A percentile compares a stretch with the other conserved stretches of the same genome.
Evolutionary conservation across 2,888 invertebrate genomes (phyloP).

Genomic region (Scrobipalpa costella): DNA sequence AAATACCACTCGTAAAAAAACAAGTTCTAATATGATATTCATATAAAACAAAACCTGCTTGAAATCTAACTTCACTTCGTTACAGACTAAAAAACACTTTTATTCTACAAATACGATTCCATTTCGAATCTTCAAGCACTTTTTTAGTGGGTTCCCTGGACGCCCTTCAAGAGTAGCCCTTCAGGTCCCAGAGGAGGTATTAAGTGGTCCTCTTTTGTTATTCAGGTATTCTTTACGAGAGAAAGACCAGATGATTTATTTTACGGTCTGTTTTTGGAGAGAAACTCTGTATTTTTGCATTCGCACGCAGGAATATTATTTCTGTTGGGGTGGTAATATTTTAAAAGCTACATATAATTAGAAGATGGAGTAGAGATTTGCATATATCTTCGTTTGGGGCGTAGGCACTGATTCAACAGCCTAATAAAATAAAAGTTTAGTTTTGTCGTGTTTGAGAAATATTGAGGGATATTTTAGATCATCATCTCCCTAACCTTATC

Average conservation of each 20-base stretch:
- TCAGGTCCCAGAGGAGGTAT: slow-evolving; percentile 9
- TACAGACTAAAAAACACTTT: slow-evolving; percentile 2
- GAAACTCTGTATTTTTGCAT: not conserved
- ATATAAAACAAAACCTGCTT: not conserved
- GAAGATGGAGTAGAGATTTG: too few relatives aligned
- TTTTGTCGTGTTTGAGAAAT: too few relatives aligned
- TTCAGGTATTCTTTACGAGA: slow-evolving; percentile 10
- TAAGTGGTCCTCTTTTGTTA: slow-evolving; percentile 15
- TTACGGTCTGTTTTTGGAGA: not conserved
- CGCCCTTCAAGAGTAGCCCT: slow-evolving; percentile 1
- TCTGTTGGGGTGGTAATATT: not conserved
- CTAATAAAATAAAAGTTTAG: too few relatives aligned
- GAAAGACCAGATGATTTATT: slow-evolving; percentile 11
- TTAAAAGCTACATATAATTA: not conserved
- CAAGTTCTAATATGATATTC: not conserved
- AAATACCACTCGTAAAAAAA: not conserved
- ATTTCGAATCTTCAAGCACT: slow-evolving; percentile 5
- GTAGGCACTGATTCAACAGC: too few relatives aligned
- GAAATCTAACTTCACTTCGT: not conserved
- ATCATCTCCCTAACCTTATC: too few relatives aligned
- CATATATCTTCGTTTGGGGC: too few relatives aligned
- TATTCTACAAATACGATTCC: slow-evolving; percentile 1
- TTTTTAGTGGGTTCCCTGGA: slow-evolving; percentile 10
- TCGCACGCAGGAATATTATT: slow-evolving; percentile 7
- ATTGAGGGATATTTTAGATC: too few relatives aligned